phyloP scores from a whole-genome alignment of 2,888 invertebrate genomes.

The Torymus texanus region DNA sequence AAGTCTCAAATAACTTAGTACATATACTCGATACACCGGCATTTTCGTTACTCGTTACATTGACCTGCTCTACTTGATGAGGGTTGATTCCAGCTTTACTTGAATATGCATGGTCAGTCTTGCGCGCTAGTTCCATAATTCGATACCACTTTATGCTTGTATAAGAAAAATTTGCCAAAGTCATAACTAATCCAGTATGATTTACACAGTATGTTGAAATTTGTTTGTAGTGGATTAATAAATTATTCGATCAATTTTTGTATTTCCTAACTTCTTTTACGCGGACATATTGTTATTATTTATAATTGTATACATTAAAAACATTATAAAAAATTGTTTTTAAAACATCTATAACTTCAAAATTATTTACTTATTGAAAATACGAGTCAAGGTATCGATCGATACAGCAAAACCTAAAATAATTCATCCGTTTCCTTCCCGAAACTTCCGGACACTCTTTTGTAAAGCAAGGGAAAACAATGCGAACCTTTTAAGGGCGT shows the following conservation, averaged over 20 bases:
- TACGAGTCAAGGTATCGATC: no score
- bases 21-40: not conserved
- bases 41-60: slow-evolving; percentile 59
- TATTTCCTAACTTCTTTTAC: no score
- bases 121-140: slow-evolving; percentile 60
- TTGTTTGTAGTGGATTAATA: no score
- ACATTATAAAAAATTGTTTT: no score
- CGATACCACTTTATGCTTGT: slow-evolving; percentile 25
- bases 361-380: no score
- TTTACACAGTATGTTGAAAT: slow-evolving; percentile 15
- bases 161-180: slow-evolving; percentile 18
- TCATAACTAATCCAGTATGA: not conserved
- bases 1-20: no score
- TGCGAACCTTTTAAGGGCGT: slow-evolving; percentile 15
- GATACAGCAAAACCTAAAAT: no score
- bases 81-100: slow-evolving; percentile 58
- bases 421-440: not conserved
- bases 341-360: no score
- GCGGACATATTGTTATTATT: no score
- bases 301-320: no score
- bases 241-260: no score
- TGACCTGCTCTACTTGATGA: slow-evolving; percentile 62
- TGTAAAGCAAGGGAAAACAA: not conserved
- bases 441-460: not conserved
- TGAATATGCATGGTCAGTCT: slow-evolving; percentile 56